Conservation (phyloP, 2,113 vertebrate genomes). For the Peromyscus polionotus region DNA sequence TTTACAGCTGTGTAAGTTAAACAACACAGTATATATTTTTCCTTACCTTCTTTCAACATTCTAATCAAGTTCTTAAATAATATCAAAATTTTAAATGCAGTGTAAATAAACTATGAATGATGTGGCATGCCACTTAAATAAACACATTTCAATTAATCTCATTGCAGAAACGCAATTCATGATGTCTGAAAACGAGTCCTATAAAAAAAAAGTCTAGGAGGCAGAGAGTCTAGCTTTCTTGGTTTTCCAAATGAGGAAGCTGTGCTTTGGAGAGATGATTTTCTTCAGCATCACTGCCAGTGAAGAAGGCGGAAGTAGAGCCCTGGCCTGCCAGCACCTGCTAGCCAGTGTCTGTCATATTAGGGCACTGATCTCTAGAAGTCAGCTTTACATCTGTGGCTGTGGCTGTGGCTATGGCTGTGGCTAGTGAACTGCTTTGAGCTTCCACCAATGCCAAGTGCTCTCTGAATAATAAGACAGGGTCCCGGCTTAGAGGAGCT, state of each 20-base stretch:
- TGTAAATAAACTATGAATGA: background rate
- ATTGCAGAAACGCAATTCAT: background rate
- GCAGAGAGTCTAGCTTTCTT: background rate
- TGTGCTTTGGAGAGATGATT: background rate
- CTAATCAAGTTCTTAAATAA: background rate
- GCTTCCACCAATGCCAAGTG: background rate
- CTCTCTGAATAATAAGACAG: background rate
- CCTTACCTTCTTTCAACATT: background rate
- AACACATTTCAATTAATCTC: background rate
- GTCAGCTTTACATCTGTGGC: background rate
- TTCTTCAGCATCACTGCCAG: background rate
- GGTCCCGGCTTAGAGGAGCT: background rate
- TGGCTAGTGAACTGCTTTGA: background rate
- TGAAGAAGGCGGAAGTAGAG: background rate
- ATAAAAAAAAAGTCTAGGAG: background rate
- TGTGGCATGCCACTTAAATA: background rate
- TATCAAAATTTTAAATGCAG: background rate
- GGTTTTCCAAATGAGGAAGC: constrained; percentile 17
- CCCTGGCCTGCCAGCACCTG: background rate
- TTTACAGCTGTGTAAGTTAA: background rate
- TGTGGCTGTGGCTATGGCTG: background rate
- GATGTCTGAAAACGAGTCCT: background rate
- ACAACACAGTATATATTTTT: background rate
- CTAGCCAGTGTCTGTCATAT: background rate
- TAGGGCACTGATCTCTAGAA: background rate